These are phyloP conservation scores for Aurelia coerulea DNA, from an alignment of 30 jellyfish, hydroid and myxozoan species.

Conservation along the genomic window DNA sequence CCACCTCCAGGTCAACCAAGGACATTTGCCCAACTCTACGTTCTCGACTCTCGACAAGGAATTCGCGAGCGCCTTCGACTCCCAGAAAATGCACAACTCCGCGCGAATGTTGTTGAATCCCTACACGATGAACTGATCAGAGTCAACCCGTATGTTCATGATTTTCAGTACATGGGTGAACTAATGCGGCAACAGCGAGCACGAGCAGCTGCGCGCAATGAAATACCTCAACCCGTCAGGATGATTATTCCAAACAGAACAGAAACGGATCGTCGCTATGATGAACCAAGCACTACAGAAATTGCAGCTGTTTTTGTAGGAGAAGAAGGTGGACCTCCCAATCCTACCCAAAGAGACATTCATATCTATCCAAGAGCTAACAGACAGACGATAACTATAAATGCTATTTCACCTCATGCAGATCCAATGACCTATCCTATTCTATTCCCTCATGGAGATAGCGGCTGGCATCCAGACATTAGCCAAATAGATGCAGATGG, in stretches of 20 bases:
- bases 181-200: neutral
- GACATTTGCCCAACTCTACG: constrained; percentile 5
- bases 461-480: constrained; percentile 7
- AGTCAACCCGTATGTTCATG: neutral
- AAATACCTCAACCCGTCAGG: neutral
- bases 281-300: neutral
- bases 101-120: neutral
- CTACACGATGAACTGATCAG: constrained; percentile 9
- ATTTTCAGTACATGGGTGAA: constrained; percentile 14
- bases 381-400: neutral
- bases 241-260: neutral
- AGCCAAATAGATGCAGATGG: too few species aligned
- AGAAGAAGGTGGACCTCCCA: neutral
- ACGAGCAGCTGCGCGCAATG: neutral
- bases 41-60: neutral
- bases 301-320: neutral
- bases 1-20: constrained; percentile 16
- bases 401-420: neutral
- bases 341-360: neutral
- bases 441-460: constrained; percentile 35
- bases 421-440: constrained; percentile 65
- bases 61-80: neutral
- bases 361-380: neutral
- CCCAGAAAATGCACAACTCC: neutral
- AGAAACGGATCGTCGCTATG: neutral